Evolutionary conservation across 2,888 invertebrate genomes (phyloP).

Genomic region (Petrolisthes manimaculis): DNA sequence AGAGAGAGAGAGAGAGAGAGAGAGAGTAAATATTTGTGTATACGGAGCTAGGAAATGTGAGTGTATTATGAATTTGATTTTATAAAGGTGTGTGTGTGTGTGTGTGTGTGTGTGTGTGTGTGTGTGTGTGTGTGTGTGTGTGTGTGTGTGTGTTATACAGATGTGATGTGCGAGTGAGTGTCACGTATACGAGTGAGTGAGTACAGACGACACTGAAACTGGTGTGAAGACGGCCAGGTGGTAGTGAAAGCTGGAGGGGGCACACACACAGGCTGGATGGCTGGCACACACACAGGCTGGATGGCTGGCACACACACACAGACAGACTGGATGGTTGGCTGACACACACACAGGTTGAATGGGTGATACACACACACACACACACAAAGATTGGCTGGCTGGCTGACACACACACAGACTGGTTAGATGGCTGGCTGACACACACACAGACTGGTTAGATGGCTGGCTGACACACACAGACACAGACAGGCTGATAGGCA

Average conservation of each 20-base stretch:
- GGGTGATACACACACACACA: neutral
- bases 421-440: neutral
- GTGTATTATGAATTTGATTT: neutral
- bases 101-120: neutral
- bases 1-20: slow-evolving; percentile 13
- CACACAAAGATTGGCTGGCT: neutral
- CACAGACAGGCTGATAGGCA: slow-evolving; percentile 5
- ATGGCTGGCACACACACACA: neutral
- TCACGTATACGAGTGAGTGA: no score
- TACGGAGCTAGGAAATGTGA: neutral
- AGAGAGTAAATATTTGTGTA: neutral
- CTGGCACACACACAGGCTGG: neutral
- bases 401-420: slow-evolving; percentile 1
- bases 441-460: neutral
- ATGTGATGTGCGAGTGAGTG: no score
- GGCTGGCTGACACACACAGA: neutral
- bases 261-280: neutral
- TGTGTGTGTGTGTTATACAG: no score
- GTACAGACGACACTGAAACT: no score
- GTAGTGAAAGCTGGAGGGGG: neutral
- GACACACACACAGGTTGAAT: neutral
- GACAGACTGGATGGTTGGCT: neutral
- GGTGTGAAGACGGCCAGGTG: neutral
- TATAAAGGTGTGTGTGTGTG: neutral
- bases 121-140: neutral